Conservation (phyloP, 2,888 invertebrate species). For the Drosophila robusta region DNA sequence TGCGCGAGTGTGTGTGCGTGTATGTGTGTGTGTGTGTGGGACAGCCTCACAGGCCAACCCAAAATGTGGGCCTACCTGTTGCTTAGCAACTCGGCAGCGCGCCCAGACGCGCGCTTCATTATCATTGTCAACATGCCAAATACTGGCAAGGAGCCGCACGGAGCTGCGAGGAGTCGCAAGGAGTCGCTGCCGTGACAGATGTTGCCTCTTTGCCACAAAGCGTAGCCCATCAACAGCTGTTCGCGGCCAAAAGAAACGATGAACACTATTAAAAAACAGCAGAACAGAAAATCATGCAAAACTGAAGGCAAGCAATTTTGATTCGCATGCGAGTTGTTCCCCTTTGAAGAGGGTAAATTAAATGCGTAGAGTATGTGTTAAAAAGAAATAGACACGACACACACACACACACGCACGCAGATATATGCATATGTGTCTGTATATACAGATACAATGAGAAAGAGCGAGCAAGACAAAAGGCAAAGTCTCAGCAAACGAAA, state of each 20-base stretch:
- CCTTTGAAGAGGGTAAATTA: constrained; percentile 49
- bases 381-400: constrained; percentile 33
- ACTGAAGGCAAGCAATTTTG: constrained; percentile 6
- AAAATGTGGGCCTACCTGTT: constrained; percentile 80
- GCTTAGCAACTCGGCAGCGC: constrained; percentile 72
- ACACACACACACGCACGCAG: constrained; percentile 7
- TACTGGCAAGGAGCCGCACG: not conserved
- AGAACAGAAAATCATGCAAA: constrained; percentile 1
- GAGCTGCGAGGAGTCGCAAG: not conserved
- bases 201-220: constrained; percentile 28
- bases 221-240: constrained; percentile 47
- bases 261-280: constrained; percentile 22
- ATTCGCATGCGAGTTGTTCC: constrained; percentile 9
- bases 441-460: not conserved
- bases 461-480: constrained; percentile 15
- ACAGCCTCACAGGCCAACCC: constrained; percentile 19
- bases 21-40: not conserved
- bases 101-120: constrained; percentile 55
- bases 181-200: constrained; percentile 37
- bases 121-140: constrained; percentile 58
- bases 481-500: constrained; percentile 1
- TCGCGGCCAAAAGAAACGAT: constrained; percentile 12
- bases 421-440: not conserved
- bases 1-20: not conserved
- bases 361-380: constrained; percentile 47